Evolutionary conservation across 1,140 invertebrate species (phyloP).

Genomic region (Phortica variegata): DNA sequence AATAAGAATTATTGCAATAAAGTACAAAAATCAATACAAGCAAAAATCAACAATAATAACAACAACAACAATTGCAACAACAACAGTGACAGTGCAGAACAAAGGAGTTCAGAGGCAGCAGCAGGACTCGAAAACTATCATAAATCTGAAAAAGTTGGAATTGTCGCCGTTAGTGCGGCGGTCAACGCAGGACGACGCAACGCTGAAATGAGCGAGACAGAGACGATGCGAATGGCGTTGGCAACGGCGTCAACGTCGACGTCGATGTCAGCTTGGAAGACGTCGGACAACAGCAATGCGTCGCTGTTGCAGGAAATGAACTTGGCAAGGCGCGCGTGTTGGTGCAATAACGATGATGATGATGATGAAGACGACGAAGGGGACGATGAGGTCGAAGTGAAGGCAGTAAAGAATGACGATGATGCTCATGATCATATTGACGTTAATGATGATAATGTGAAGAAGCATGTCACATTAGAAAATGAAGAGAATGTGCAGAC

Average conservation of each 20-base stretch:
- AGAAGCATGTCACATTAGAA: neutral
- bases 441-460: neutral
- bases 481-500: neutral
- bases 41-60: slow-evolving; percentile 24
- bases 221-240: too few relatives aligned
- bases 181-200: too few relatives aligned
- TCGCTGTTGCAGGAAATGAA: slow-evolving; percentile 51
- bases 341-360: slow-evolving; percentile 10
- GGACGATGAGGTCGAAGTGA: neutral
- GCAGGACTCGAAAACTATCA: too few relatives aligned
- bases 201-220: slow-evolving; percentile 38
- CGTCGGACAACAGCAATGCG: slow-evolving; percentile 42
- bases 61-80: slow-evolving; percentile 9
- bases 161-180: too few relatives aligned
- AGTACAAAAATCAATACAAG: slow-evolving; percentile 21
- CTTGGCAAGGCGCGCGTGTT: slow-evolving; percentile 46
- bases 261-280: too few relatives aligned
- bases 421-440: neutral
- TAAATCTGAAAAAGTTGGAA: too few relatives aligned
- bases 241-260: too few relatives aligned
- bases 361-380: too few relatives aligned
- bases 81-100: slow-evolving; percentile 5
- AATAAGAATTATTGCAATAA: too few relatives aligned
- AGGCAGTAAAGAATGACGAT: neutral
- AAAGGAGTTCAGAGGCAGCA: too few relatives aligned